Evolutionary conservation across 2,888 invertebrate species (phyloP), one percentile per base, ranked within the genome.

Genomic region (Athetis lepigone): DNA sequence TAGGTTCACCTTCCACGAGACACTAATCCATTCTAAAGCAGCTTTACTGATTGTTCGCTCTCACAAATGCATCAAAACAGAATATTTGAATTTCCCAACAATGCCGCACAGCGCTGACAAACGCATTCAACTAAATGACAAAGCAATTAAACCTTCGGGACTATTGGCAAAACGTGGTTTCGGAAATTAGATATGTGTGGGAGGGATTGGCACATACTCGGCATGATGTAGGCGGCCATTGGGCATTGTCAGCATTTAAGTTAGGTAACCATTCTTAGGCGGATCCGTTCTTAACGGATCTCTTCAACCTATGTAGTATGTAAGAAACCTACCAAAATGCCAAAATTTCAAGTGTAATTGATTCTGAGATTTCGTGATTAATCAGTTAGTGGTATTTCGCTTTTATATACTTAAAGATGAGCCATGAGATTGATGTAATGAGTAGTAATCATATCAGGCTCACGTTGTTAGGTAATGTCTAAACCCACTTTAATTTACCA

Each of bases 101-200:
- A 57, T 57, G 54, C 43, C 33, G n/a, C 21, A 19, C 5, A 52
- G 18, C 13, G 29, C 42, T 25, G 45, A 33, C 43, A 52, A 58
- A 29, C 46, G 54, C 68, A 60, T 68, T 60, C 47, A 45, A 54
- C 52, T 33, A 49, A 58, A 54, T 49, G 45, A 29, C 43, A 45
- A 57, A 66, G 49, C 60, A 72, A 71, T 72, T 72, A 66, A 36
- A 23, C 23, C 39, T 11, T n/a, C 0, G 13, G 27, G 13, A 45
- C 33, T 50, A 54, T 64, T 27, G 57, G 54, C 54, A 40, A 55
- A 55, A 54, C 47, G 25, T 43, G 33, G 47, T 52, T 29, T 42
- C 39, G 55, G 36, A 36, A 66, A 65, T 36, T 39, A 70, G 37
- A 36, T n/a, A n/a, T 8, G 42, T 29, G 43, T n/a, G n/a, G 5